Percentiles rank a stretch among this genome's conserved stretches.
These are phyloP conservation scores for Montipora capitata DNA, from an alignment of 92 coral and sea anemone genomes.

Conservation along the genomic window DNA sequence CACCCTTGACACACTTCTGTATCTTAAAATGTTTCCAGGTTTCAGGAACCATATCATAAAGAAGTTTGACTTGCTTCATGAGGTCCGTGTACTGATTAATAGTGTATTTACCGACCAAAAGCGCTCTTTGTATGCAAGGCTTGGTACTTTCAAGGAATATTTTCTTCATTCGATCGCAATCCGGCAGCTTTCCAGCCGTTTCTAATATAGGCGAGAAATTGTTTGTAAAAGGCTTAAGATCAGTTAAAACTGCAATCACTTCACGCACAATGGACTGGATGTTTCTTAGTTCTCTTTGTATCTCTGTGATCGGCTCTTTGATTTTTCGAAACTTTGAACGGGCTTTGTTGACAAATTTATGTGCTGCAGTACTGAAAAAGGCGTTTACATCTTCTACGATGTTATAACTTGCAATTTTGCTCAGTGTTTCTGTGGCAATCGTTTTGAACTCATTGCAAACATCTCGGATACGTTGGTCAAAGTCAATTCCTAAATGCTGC, in stretches of 20 bases:
- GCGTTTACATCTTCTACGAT: conserved; percentile 79
- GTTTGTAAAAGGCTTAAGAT: conserved; percentile 89
- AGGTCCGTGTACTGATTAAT: conserved; percentile 81
- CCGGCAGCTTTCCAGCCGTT: conserved; percentile 86
- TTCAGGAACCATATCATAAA: conserved; percentile 88
- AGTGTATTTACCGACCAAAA: conserved; percentile 74
- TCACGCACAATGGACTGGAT: conserved; percentile 76
- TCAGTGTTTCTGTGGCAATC: conserved; percentile 77
- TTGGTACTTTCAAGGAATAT: conserved; percentile 81
- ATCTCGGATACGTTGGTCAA: conserved; percentile 78
- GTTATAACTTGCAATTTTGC: conserved; percentile 78
- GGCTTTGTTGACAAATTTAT: conserved; percentile 80
- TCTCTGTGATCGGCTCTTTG: conserved; percentile 82
- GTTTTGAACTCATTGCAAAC: conserved; percentile 86
- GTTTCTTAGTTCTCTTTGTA: conserved; percentile 78
- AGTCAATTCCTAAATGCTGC: conserved; percentile 81
- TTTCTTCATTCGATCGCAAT: conserved; percentile 77
- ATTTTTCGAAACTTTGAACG: conserved; percentile 75
- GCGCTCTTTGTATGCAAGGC: conserved; percentile 87
- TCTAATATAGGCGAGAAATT: conserved; percentile 86
- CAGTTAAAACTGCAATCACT: conserved; percentile 79
- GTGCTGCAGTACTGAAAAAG: conserved; percentile 85
- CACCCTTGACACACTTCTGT: conserved; percentile 92
- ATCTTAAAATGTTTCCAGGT: conserved; percentile 88
- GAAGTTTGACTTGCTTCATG: conserved; percentile 76